A percentile compares a stretch with the other conserved stretches of the same genome.
Evolutionary conservation across 1,140 invertebrate genomes (phyloP).

Genomic region (Macrobrachium rosenbergii): DNA sequence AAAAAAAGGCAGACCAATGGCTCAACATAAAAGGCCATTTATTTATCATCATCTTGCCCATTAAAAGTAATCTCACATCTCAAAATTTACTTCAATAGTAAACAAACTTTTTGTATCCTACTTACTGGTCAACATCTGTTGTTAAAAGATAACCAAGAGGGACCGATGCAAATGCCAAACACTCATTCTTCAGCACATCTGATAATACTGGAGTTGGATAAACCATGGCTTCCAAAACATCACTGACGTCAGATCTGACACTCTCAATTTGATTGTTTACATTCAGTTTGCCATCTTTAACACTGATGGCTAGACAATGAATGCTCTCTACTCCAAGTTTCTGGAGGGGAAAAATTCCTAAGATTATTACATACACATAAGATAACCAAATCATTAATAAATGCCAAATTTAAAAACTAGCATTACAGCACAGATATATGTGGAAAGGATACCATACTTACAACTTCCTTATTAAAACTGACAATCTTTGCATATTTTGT

Average conservation of each 20-base stretch:
- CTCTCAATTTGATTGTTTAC: background rate
- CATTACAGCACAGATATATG: background rate
- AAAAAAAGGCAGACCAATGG: too few relatives aligned
- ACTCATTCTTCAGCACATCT: conserved; percentile 10
- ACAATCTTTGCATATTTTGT: conserved; percentile 38
- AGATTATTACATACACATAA: background rate
- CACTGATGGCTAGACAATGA: conserved; percentile 17
- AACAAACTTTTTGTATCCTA: background rate
- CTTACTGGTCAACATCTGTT: conserved; percentile 32
- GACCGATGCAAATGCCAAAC: background rate
- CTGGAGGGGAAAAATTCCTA: background rate
- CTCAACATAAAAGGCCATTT: too few relatives aligned
- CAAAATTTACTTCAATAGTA: background rate
- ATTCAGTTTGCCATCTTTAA: background rate
- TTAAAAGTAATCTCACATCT: background rate
- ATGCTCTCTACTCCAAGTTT: conserved; percentile 38
- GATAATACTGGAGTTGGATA: conserved; percentile 17
- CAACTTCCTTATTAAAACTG: conserved; percentile 41
- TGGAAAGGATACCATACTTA: background rate
- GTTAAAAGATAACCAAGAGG: conserved; percentile 36
- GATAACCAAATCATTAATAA: background rate
- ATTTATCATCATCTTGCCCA: background rate
- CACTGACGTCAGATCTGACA: background rate
- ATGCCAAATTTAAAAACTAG: background rate
- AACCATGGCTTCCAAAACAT: background rate